Base-by-base conservation (phyloP, 2,797 vertebrate genomes). In the Caiman crocodilus region DNA sequence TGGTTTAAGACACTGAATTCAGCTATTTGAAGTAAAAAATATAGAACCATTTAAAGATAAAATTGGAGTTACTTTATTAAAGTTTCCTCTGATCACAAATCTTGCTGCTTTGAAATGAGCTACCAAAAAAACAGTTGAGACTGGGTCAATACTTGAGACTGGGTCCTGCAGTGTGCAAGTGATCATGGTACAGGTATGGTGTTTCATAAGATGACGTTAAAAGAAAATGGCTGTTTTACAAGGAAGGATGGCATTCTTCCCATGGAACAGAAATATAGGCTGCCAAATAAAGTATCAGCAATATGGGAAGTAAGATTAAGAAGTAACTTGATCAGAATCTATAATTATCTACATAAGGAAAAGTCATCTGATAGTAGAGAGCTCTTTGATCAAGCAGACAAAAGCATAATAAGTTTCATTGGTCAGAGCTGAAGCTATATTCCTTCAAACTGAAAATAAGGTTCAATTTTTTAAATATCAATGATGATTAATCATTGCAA, bases 141-240 rank as follows among this genome's bases (percentile, higher is more conserved):
- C 21, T 80, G n/a, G 14, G 30, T 21, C 65, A 30, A 17, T 23
- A 84, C 28, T 35, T 28, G 26, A 74, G 57, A 74, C 5, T 55
- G 26, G 69, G 21, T 17, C 35, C n/a, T 1, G 2, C 26, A 5
- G 21, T 26, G 64, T 83, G 16, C 14, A 55, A 86, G 76, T 14
- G 2, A 2, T 4, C 15, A 13, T 60, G 23, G 10, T 21, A 14
- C 14, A 79, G 50, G 11, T 69, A 2, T 16, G 28, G 5, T 10
- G 16, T 50, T 87, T 14, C 73, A 32, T 5, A 16, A 64, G 65
- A 63, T 0, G 5, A 56, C 11, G 2, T 14, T 0, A 0, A 73
- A 16, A 90, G 25, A 87, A 71, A 0, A n/a, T 55, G 21, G 55
- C 25, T 75, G 10, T 42, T 55, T 21, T 0, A 0, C 13, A 86